Conservation (phyloP, 2,113 vertebrate species). For the Pachyramphus minor region DNA sequence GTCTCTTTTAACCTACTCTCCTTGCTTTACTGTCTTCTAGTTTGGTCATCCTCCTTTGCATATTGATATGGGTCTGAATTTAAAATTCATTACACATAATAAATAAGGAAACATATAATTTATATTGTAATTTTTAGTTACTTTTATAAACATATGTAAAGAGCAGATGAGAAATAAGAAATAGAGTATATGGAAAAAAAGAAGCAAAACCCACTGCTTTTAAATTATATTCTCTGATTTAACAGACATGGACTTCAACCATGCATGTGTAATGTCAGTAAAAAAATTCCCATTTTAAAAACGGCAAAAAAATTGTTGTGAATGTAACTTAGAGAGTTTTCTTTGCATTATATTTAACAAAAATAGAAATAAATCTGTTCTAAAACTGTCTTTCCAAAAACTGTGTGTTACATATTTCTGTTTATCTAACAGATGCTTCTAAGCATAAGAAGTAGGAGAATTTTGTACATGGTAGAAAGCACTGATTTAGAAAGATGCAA, state of each 20-base stretch:
- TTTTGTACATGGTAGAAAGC: not conserved
- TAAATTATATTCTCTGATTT: not conserved
- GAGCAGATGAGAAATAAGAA: not conserved
- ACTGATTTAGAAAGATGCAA: conserved; percentile 8
- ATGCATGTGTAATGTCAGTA: not conserved
- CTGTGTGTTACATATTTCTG: not conserved
- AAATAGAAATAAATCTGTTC: not conserved
- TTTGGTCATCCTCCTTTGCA: conserved; percentile 34
- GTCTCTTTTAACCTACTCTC: not conserved
- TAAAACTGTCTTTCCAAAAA: conserved; percentile 5
- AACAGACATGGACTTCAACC: not conserved
- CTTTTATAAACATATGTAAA: conserved; percentile 6
- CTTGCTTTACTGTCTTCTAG: not conserved
- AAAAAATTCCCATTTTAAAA: not conserved
- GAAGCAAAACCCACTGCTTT: not conserved
- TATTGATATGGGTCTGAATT: not conserved
- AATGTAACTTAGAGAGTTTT: not conserved
- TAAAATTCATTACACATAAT: conserved; percentile 40
- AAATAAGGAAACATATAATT: conserved; percentile 48
- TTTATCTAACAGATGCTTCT: not conserved
- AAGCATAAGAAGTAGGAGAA: not conserved
- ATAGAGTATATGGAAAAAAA: not conserved
- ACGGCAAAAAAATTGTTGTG: not conserved
- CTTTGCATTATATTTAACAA: not conserved
- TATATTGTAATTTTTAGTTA: conserved; percentile 52